Conservation (phyloP, 2,113 vertebrate genomes). For the Suricata suricatta region DNA sequence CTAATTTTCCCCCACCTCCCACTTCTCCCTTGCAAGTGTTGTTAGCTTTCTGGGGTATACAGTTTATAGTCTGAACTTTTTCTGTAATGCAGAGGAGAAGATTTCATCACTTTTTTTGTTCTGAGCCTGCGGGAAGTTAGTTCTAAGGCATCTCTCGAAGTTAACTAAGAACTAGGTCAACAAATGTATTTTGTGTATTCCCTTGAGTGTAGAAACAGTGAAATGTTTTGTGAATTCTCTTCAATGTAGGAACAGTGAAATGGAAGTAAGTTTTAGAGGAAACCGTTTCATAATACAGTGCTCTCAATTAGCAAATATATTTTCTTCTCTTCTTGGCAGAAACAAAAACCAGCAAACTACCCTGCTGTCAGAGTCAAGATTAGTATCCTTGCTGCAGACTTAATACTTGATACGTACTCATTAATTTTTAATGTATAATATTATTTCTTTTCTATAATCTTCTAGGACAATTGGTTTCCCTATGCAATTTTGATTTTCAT, state of each 20-base stretch:
- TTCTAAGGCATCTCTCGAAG: not conserved
- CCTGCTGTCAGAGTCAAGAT: not conserved
- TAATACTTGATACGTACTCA: not conserved
- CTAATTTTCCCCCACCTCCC: not conserved
- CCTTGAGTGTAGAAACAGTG: not conserved
- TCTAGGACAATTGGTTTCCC: not conserved
- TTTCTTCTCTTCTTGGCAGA: slow-evolving; percentile 1
- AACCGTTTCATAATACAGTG: not conserved
- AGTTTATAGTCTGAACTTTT: not conserved
- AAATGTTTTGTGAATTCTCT: not conserved
- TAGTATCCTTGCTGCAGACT: not conserved
- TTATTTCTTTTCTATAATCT: not conserved
- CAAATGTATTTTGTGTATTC: not conserved
- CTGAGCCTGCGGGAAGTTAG: not conserved
- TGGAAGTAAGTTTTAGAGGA: not conserved
- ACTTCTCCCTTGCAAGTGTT: not conserved
- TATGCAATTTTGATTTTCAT: not conserved
- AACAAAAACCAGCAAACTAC: not conserved
- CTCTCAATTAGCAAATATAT: not conserved
- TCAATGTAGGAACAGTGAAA: not conserved
- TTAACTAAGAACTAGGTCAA: not conserved
- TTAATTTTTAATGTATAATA: slow-evolving; percentile 12
- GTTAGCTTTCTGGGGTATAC: not conserved
- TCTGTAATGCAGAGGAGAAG: not conserved
- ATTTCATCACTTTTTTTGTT: slow-evolving; percentile 28